Conservation (phyloP, 1,140 invertebrate genomes). For the Megathymus violae region DNA sequence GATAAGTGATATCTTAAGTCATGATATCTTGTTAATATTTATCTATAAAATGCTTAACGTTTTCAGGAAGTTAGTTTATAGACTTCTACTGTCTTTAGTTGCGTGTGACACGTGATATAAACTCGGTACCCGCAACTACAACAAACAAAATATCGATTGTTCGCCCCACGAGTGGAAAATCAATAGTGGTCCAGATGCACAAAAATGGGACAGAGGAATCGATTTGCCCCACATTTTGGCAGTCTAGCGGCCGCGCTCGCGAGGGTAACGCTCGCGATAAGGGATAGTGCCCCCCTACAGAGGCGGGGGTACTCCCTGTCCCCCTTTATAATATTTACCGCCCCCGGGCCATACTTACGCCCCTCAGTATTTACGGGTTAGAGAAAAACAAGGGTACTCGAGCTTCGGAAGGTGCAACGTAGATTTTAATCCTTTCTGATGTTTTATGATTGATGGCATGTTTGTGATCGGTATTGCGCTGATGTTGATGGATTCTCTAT, state of each 20-base stretch:
- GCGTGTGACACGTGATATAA: constrained; percentile 5
- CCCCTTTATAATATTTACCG: constrained; percentile 82
- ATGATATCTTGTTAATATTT: too few relatives aligned
- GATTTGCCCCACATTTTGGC: constrained; percentile 82
- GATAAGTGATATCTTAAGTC: too few relatives aligned
- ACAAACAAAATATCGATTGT: constrained; percentile 52
- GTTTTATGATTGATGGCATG: constrained; percentile 83
- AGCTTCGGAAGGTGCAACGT: constrained; percentile 82
- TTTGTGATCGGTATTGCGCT: constrained; percentile 77
- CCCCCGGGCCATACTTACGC: constrained; percentile 81
- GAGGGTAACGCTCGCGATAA: constrained; percentile 83
- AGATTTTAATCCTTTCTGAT: constrained; percentile 84
- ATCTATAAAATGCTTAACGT: too few relatives aligned
- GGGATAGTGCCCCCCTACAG: constrained; percentile 78
- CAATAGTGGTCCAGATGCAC: constrained; percentile 82
- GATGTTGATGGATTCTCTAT: constrained; percentile 80
- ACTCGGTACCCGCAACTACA: constrained; percentile 6
- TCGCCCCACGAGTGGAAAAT: constrained; percentile 60
- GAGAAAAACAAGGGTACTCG: constrained; percentile 83
- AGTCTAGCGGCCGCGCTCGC: constrained; percentile 73
- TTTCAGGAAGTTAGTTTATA: too few relatives aligned
- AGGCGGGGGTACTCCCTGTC: constrained; percentile 62
- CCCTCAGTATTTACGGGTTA: constrained; percentile 83
- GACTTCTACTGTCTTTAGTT: background rate
- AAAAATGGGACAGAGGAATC: constrained; percentile 81